These are phyloP conservation scores for Zaprionus nigranus DNA, from an alignment of 1,140 invertebrate species.

Conservation along the genomic window DNA sequence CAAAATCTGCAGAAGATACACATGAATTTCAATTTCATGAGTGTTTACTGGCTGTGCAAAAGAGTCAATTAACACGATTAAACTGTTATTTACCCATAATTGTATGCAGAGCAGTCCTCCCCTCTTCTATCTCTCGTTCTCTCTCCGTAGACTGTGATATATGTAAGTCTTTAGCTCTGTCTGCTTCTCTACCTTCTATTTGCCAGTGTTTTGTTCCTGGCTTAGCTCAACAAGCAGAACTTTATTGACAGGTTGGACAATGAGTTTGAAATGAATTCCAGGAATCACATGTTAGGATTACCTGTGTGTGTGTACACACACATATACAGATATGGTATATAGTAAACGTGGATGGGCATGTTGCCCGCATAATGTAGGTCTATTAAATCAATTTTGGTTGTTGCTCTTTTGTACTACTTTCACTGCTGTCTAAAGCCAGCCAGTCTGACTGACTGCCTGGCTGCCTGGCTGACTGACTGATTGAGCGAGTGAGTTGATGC, in stretches of 20 bases:
- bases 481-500: constrained; percentile 10
- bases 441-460: constrained; percentile 4
- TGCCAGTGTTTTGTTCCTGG: constrained; percentile 2
- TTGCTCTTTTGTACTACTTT: constrained; percentile 75
- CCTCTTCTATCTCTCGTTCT: neutral
- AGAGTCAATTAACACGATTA: constrained; percentile 34
- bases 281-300: constrained; percentile 28
- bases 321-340: neutral
- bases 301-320: too few species aligned
- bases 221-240: constrained; percentile 26
- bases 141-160: neutral
- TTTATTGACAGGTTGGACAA: constrained; percentile 47
- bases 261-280: constrained; percentile 33
- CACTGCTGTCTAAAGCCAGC: constrained; percentile 37
- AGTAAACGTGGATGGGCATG: constrained; percentile 11
- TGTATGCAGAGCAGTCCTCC: neutral
- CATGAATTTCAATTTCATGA: constrained; percentile 11
- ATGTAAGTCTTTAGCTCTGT: too few species aligned
- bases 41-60: constrained; percentile 17
- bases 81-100: constrained; percentile 36
- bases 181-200: neutral
- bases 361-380: constrained; percentile 58
- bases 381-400: constrained; percentile 78
- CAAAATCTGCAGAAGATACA: neutral
- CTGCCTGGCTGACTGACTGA: constrained; percentile 14